These are phyloP conservation scores for Xanthorhoe spadicearia DNA, from an alignment of 2,888 invertebrate genomes.

Conservation along the genomic window DNA sequence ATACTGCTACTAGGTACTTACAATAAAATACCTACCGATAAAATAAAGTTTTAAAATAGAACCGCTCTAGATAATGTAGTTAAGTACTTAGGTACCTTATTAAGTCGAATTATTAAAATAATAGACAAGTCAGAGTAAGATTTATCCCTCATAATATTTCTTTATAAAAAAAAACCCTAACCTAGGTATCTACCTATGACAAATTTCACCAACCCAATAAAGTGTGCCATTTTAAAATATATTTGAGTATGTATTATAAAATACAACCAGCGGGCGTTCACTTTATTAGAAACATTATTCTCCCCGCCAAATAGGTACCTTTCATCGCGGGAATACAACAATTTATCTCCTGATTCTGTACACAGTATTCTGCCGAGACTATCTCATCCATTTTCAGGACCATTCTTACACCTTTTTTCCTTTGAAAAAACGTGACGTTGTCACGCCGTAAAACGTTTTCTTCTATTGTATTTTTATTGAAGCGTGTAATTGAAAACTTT, in stretches of 20 bases:
- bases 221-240: no score
- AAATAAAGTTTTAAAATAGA: no score
- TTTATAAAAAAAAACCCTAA: no score
- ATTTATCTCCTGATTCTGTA: conserved; percentile 12
- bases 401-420: conserved; percentile 12
- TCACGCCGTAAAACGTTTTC: conserved; percentile 14
- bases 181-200: background rate
- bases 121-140: no score
- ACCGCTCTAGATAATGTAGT: no score
- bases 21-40: no score
- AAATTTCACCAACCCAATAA: no score
- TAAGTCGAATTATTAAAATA: no score
- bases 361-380: conserved; percentile 9
- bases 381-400: conserved; percentile 10
- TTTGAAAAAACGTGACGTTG: background rate
- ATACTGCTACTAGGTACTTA: no score
- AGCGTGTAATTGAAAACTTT: background rate
- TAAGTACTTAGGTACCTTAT: no score
- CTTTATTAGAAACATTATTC: conserved; percentile 13
- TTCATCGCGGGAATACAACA: conserved; percentile 6
- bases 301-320: background rate
- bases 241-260: background rate
- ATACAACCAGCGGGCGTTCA: background rate
- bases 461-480: conserved; percentile 6
- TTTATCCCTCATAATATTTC: no score